Percentiles rank a stretch among this genome's conserved stretches.
Conservation (phyloP, 2,888 invertebrate genomes). For the Caenorhabditis zanzibari region DNA sequence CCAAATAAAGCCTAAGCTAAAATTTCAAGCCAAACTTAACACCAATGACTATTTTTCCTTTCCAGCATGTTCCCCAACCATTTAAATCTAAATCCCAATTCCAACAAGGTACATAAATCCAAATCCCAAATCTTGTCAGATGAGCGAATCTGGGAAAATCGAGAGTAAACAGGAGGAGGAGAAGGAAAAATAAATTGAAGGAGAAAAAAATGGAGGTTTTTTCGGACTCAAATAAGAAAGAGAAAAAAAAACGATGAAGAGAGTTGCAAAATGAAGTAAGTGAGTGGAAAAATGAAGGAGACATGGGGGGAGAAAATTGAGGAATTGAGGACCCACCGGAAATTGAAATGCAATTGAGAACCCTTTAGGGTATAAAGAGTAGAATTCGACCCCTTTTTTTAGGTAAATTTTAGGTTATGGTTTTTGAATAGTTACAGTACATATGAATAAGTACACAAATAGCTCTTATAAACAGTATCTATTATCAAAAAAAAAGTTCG, state of each 20-base stretch:
- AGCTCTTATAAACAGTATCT: no score
- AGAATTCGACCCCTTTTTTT: no score
- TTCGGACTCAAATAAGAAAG: background rate
- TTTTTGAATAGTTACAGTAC: background rate
- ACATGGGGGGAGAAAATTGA: slow-evolving; percentile 23
- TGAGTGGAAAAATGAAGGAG: background rate
- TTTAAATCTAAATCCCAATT: no score
- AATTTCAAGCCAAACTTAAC: no score
- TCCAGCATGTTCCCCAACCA: background rate
- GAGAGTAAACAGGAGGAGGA: background rate
- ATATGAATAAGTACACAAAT: no score
- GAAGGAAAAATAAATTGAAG: background rate
- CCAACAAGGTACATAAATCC: background rate
- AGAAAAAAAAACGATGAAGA: no score
- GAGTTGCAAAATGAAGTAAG: slow-evolving; percentile 28
- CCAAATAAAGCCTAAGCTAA: no score
- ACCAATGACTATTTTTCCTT: background rate
- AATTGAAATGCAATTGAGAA: no score
- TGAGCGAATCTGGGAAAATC: slow-evolving; percentile 4
- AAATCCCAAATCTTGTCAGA: slow-evolving; percentile 5
- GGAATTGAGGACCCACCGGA: no score
- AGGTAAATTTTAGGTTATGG: background rate
- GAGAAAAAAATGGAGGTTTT: slow-evolving; percentile 12
- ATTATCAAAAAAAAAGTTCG: no score
- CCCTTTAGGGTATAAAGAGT: background rate